A percentile compares a stretch with the other conserved stretches of the same genome.
Conservation (phyloP, 2,888 invertebrate genomes). For the Hydraecia micacea region DNA sequence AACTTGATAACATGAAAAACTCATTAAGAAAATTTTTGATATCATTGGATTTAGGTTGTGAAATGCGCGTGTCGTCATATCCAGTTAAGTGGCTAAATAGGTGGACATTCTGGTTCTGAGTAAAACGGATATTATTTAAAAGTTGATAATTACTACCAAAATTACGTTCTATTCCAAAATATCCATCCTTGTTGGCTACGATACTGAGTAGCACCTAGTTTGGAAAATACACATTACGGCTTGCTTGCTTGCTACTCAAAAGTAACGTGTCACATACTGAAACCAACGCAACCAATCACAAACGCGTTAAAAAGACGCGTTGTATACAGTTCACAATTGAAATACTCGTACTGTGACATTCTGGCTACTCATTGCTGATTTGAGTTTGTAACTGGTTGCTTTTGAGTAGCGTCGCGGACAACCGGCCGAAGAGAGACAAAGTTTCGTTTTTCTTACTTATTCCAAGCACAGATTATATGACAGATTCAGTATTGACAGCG, state of each 20-base stretch:
- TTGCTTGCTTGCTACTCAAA: background rate
- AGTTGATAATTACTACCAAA: background rate
- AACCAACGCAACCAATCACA: background rate
- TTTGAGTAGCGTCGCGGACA: background rate
- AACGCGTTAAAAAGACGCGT: background rate
- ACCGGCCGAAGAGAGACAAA: conserved; percentile 20
- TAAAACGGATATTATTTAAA: background rate
- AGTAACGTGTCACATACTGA: background rate
- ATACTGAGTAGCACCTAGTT: background rate
- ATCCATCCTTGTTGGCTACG: conserved; percentile 1
- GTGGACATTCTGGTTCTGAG: conserved; percentile 10
- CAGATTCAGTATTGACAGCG: conserved; percentile 39
- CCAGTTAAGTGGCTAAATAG: conserved; percentile 19
- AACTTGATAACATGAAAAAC: conserved; percentile 31
- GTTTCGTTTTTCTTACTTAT: conserved; percentile 23
- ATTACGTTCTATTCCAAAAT: background rate
- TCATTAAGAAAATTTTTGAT: conserved; percentile 27
- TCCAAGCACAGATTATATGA: conserved; percentile 8
- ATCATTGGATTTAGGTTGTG: conserved; percentile 49
- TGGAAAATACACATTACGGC: conserved; percentile 3
- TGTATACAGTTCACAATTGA: background rate
- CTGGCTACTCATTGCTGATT: background rate
- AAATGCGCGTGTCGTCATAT: conserved; percentile 42
- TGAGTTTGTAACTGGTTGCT: background rate
- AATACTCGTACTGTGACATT: background rate